Base-by-base conservation (phyloP, 1,140 invertebrate species). In the Oreohelix idahoensis region DNA sequence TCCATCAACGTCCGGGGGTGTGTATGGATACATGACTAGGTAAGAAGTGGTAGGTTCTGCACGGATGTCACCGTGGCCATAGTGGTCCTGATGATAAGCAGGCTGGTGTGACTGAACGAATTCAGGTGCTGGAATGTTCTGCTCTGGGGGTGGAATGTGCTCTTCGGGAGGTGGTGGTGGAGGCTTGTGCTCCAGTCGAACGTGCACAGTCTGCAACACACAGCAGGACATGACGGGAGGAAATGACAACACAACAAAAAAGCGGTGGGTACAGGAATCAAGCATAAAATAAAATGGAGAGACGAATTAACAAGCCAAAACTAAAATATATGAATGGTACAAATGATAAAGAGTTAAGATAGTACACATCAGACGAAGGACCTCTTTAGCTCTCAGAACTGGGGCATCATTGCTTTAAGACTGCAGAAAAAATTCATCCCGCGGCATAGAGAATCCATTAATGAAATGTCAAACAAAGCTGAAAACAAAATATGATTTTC, bases 51-150 rank as follows among this genome's bases (percentile, higher is more conserved):
- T 71, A 4, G 79, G 79, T 5, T 15, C 10, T 15, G 63, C 79
- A 20, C 79, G 63, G 69, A 39, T 80, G 23, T 80, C 66, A 26
- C 38, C 63, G 79, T 80, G 79, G 23, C 79, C 79, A 35, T 76
- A 29, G 26, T 49, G 74, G 45, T 51, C 74, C 38, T 73, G 71
- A 8, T 73, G 38, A 26, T 15, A 23, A 15, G 5, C 8, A 32
- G n/a, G 5, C 29, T 15, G 74, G 29, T n/a, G 4, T 4, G 23
- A 45, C 15, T 36, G 69, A 2, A 8, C 11, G 17, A n/a, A 8
- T 35, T 39, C 32, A 13, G 69, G 29, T 10, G 69, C 32, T 69
- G 63, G 5, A n/a, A n/a, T n/a, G n/a, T 58, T 15, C n/a, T n/a
- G n/a, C n/a, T n/a, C n/a, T n/a, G 5, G 63, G 5, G 26, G 63